Evolutionary conservation across 2,113 vertebrate genomes (phyloP), one percentile per base, ranked within the genome.

Genomic region (Rhegmatorhina hoffmannsi): DNA sequence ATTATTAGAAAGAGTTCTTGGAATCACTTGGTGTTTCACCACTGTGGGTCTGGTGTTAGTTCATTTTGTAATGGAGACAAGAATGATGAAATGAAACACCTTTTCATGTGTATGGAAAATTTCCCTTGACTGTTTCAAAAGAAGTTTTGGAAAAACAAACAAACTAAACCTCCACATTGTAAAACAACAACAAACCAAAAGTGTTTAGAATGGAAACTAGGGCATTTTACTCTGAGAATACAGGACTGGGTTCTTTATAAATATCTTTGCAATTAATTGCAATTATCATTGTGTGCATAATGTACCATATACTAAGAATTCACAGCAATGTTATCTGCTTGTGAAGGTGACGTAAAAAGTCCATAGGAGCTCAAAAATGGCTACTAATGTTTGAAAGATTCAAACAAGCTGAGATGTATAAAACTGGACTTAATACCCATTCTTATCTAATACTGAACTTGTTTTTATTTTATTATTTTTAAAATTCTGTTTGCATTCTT

Each of bases 181-280:
- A 21, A 33, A 56, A 1, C 0, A n/a, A 13, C 6, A 15, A 43
- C 3, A 75, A 50, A 28, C 5, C 4, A 4, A 29, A 44, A 63
- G 2, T 34, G 2, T 23, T 82, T 89, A 46, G 6, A 33, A 28
- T 62, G 18, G 25, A 88, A 92, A 86, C 21, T 17, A 76, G 28
- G 33, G 4, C 16, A 66, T 77, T 62, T 34, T 88, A 11, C 21
- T 49, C 11, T 93, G 21, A 86, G 36, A 93, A 83, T 69, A 36
- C 59, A 83, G n/a, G 62, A 62, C 50, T 53, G 2, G 13, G 29
- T 80, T 66, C 24, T 77, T 90, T 81, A 50, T 50, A 84, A 89
- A 70, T 47, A 62, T 20, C 10, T 81, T 90, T 74, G 24, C 23
- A 96, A 84, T 86, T 89, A 93, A 86, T 90, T 92, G 28, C 11